Base-by-base conservation (phyloP, 2,888 invertebrate genomes). In the Hypomecis atomaria region DNA sequence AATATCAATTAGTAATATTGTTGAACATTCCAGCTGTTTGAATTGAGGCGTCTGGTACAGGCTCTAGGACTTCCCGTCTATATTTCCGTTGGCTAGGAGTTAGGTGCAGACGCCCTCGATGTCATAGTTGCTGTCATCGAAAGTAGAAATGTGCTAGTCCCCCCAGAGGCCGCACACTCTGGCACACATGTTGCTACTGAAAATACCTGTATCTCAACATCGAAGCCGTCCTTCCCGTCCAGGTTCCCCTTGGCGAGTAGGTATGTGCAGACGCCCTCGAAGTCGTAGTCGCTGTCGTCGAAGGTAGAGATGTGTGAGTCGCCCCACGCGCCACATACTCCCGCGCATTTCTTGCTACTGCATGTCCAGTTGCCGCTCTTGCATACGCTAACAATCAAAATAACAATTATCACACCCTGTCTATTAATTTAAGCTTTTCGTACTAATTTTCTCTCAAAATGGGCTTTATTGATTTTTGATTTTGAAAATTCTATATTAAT, bases 81-180 rank as follows among this genome's bases (percentile, higher is more conserved):
- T 84, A 4, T 86, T 87, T 0, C 97, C 97, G 84, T 97, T 97
- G 0, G 96, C 95, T 58, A 98, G 90, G 8, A 97, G 94, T 74
- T 98, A 98, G 65, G 97, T 96, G 82, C 98, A 98, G 64, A 96
- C 95, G 0, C 98, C 98, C 86, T 98, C 97, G 87, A 98, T 98
- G 83, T 98, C 97, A 82, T 94, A 98, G 61, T 95, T 93, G 4
- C 93, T 91, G 0, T 96, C 96, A 87, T 98, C 98, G 84, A 97
- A 98, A 0, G 97, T 97, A 75, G 95, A 95, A 81, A 97, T 96
- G 87, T 98, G 98, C 0, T 98, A 97, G 83, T 98, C 98, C 98
- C 96, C 97, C 98, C 0, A 52, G 66, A 23, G 33, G 13, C 95
- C 94, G 82, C 98, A 98, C 3, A 96, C 94, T 1, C 96, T 96